Percentiles rank a stretch among this genome's conserved stretches.
phyloP scores from a whole-genome alignment of 2,888 invertebrate genomes.

The Pandemis heparana region DNA sequence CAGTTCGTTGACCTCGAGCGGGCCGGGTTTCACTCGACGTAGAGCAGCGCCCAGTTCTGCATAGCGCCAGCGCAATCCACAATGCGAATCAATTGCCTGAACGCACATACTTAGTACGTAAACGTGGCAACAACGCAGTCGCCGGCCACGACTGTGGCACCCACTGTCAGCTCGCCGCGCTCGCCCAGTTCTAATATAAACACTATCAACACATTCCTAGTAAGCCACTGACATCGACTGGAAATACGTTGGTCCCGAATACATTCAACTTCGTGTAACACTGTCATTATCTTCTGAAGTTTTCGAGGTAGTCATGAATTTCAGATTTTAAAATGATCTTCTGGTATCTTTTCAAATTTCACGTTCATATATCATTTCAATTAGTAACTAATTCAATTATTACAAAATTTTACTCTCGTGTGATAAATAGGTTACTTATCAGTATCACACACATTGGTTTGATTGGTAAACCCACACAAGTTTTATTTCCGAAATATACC shows the following conservation, averaged over 20 bases:
- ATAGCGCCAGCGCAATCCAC: conserved; percentile 51
- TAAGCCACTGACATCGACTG: conserved; percentile 40
- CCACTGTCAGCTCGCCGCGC: conserved; percentile 30
- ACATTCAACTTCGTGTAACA: conserved; percentile 6
- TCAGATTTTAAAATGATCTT: background rate
- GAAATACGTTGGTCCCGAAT: conserved; percentile 33
- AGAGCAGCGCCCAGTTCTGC: conserved; percentile 61
- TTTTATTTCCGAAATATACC: background rate
- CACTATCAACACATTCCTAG: conserved; percentile 40
- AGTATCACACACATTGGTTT: no score
- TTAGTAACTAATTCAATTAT: background rate
- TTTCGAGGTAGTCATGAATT: background rate
- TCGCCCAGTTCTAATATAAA: conserved; percentile 40
- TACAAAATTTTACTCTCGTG: background rate
- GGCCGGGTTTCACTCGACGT: conserved; percentile 83
- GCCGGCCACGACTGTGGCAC: conserved; percentile 38
- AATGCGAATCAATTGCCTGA: conserved; percentile 59
- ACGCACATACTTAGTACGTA: conserved; percentile 55
- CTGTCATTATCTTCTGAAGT: background rate
- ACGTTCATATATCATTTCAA: background rate
- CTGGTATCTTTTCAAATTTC: background rate
- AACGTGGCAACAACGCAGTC: conserved; percentile 60
- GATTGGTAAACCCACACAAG: no score
- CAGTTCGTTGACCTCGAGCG: conserved; percentile 81
- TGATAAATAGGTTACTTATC: background rate